These are phyloP conservation scores for Drosophila hamatofila DNA, from an alignment of 2,888 invertebrate species.

Conservation along the genomic window DNA sequence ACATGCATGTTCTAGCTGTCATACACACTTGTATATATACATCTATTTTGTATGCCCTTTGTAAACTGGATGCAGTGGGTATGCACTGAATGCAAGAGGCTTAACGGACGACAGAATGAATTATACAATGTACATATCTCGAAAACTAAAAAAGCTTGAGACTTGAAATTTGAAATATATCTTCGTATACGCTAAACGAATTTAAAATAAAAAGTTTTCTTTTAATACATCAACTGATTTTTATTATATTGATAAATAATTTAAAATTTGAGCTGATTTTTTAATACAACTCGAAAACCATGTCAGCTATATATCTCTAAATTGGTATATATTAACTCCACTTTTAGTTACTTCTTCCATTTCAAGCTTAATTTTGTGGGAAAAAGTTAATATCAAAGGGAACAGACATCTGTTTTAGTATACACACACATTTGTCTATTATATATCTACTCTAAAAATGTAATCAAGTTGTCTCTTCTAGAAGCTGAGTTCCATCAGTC, in stretches of 20 bases:
- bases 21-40: constrained; percentile 47
- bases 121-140: neutral
- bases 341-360: neutral
- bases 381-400: neutral
- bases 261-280: neutral
- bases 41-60: neutral
- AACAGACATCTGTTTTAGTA: neutral
- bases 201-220: neutral
- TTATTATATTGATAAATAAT: neutral
- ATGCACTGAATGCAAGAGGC: neutral
- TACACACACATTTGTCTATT: neutral
- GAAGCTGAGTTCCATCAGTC: neutral
- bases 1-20: constrained; percentile 64
- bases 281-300: neutral
- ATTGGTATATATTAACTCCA: fast-evolving
- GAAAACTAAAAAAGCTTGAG: neutral
- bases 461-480: neutral
- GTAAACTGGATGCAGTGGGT: neutral
- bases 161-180: neutral
- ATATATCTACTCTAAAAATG: neutral
- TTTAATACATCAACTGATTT: neutral
- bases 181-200: no score
- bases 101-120: no score
- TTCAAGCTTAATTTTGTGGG: no score
- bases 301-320: neutral